Conservation (phyloP, 2,888 invertebrate species). For the Lepidocyrtinus sp. region DNA sequence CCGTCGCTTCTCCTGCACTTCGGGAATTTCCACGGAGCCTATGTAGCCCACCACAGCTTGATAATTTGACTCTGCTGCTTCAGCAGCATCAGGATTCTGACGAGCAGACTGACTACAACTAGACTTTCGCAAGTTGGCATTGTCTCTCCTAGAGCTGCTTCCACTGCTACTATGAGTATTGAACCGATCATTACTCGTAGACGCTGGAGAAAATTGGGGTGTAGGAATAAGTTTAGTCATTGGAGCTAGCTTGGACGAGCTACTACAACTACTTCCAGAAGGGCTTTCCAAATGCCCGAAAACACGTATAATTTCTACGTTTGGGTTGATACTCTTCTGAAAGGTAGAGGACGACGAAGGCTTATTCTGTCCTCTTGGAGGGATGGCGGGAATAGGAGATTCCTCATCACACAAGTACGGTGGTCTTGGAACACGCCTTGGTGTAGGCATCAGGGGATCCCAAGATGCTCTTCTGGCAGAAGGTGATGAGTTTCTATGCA, state of each 20-base stretch:
- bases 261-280: conserved; percentile 45
- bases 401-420: conserved; percentile 62
- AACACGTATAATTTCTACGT: conserved; percentile 68
- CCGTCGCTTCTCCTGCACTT: conserved; percentile 79
- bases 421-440: conserved; percentile 60
- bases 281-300: conserved; percentile 65
- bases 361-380: conserved; percentile 48
- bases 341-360: conserved; percentile 14
- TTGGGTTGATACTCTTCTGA: conserved; percentile 56
- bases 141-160: conserved; percentile 61
- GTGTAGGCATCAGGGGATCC: conserved; percentile 63
- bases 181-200: conserved; percentile 56
- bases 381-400: conserved; percentile 58
- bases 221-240: conserved; percentile 39
- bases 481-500: conserved; percentile 47
- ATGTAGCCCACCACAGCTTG: conserved; percentile 93
- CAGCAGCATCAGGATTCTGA: conserved; percentile 11
- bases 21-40: conserved; percentile 95
- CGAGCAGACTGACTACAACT: conserved; percentile 48
- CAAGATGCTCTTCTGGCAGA: conserved; percentile 60
- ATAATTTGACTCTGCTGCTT: conserved; percentile 67
- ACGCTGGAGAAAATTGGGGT: conserved; percentile 49
- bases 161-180: conserved; percentile 69
- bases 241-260: conserved; percentile 25
- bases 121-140: conserved; percentile 56